Base-by-base conservation (phyloP, 2,888 invertebrate genomes). In the Bhutanitis thaidina region DNA sequence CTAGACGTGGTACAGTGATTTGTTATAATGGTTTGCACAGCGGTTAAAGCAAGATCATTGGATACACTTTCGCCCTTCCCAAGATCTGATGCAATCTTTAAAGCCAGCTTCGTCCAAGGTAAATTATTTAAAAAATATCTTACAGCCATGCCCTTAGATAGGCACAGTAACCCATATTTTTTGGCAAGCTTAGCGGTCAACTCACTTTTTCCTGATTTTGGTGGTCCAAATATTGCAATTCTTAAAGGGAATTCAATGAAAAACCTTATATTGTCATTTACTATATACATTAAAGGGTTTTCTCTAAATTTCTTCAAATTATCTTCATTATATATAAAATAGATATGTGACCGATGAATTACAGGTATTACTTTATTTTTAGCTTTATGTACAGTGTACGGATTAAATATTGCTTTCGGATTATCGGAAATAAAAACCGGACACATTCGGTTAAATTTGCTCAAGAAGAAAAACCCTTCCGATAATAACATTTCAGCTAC, bases 401-500 rank as follows among this genome's bases (percentile, higher is more conserved):
- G 83, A 65, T 91, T 81, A 14, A 64, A 82, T 49, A 92, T 68
- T 0, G 89, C 77, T 47, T 82, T 69, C 34, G 83, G 74, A 53
- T 90, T 80, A 60, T 91, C 84, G 62, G 69, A 84, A 43, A 92
- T 77, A 62, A 91, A 90, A 0, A 94, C 93, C 0, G 94, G 94
- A 67, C 94, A 93, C 62, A 91, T 87, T 48, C 90, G 86, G 15
- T 91, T 90, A 70, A 93, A 94, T 59, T 90, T 90, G 67, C 93
- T 94, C 14, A 91, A 67, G 55, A 93, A 91, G 66, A 80, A 92
- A 69, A 91, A 92, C 3, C 94, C 93, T 54, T 78, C 78, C 1
- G 77, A 66, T 32, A 94, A 62, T 37, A 94, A 73, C 46, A 78
- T 76, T 61, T 93, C 91, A 4, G 93, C 93, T 12, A 89, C 76